Evolutionary conservation across 2,888 invertebrate genomes (phyloP).

Genomic region (Pegoplata infirma): DNA sequence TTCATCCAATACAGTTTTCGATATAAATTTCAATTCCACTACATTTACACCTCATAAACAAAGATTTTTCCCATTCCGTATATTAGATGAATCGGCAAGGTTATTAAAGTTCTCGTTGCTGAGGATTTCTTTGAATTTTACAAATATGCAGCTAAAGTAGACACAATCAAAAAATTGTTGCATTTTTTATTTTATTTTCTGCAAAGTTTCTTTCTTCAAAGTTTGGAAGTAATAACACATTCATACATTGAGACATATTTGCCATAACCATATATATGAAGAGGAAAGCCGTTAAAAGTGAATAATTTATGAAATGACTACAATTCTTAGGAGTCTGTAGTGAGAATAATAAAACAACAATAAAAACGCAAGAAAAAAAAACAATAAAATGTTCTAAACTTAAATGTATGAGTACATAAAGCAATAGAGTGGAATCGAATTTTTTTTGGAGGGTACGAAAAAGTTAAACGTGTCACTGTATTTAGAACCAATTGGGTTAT

Average conservation of each 20-base stretch:
- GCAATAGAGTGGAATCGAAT: no score
- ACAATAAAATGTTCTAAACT: no score
- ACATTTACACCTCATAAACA: slow-evolving; percentile 2
- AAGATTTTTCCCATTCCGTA: no score
- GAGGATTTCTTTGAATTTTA: background rate
- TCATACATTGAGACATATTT: no score
- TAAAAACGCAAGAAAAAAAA: no score
- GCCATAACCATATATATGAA: background rate
- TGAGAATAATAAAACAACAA: background rate
- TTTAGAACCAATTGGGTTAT: no score
- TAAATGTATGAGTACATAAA: no score
- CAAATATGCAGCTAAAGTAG: background rate
- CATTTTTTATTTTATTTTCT: background rate
- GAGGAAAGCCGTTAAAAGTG: background rate
- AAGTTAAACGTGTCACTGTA: no score
- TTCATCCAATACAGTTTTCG: background rate
- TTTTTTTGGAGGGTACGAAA: no score
- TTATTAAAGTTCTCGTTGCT: no score
- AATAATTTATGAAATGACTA: slow-evolving; percentile 3
- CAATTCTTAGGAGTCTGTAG: background rate
- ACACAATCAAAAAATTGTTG: background rate
- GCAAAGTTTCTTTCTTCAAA: no score
- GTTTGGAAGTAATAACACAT: background rate
- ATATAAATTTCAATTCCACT: slow-evolving; percentile 6
- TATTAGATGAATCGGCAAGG: no score